Conservation (phyloP, 30 jellyfish, hydroid and myxozoan species). For the Catostylus mosaicus region DNA sequence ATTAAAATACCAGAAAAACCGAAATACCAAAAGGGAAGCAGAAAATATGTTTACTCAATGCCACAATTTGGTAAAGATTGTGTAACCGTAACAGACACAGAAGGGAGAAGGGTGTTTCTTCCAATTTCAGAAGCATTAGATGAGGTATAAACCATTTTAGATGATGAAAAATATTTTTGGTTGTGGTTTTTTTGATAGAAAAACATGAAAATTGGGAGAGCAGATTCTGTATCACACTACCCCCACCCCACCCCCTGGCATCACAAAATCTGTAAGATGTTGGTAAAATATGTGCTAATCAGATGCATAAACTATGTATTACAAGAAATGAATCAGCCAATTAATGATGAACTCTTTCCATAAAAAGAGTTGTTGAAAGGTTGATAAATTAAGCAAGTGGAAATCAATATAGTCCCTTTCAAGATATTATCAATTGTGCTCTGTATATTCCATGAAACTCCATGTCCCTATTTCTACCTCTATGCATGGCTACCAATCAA, state of each 20-base stretch:
- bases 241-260: too few relatives aligned
- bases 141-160: conserved; percentile 7
- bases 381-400: too few relatives aligned
- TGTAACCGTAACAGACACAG: conserved; percentile 73
- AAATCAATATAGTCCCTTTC: too few relatives aligned
- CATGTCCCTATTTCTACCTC: too few relatives aligned
- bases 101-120: conserved; percentile 79
- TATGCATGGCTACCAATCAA: too few relatives aligned
- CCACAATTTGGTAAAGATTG: conserved; percentile 78
- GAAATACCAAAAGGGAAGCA: background rate
- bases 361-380: too few relatives aligned
- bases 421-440: background rate
- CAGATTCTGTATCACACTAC: background rate
- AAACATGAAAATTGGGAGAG: background rate
- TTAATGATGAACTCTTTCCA: too few relatives aligned
- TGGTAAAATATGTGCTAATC: too few relatives aligned
- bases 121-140: background rate
- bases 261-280: too few relatives aligned
- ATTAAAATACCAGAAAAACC: background rate
- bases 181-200: background rate
- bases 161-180: background rate
- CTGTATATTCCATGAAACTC: too few relatives aligned
- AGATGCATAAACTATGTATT: too few relatives aligned
- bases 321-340: too few relatives aligned
- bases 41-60: conserved; percentile 49